Conservation (phyloP, 2,113 vertebrate species). For the Deroptyus accipitrinus region DNA sequence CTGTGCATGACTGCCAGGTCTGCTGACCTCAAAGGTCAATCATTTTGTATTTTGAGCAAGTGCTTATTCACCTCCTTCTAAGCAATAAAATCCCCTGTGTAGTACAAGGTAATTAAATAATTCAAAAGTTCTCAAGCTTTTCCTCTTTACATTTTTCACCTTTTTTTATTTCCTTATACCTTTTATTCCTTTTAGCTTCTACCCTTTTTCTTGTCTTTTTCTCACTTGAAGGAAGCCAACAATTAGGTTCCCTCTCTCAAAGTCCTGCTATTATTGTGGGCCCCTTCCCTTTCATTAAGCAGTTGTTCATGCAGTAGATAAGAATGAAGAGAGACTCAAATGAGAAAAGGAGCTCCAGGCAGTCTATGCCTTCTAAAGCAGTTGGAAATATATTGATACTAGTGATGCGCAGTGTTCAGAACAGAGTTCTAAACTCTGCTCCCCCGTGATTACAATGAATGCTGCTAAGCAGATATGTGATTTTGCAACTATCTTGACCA, state of each 20-base stretch:
- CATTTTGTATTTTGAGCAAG: not conserved
- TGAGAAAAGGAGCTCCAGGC: not conserved
- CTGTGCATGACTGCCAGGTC: not conserved
- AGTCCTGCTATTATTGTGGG: fast-evolving
- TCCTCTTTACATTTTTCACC: not conserved
- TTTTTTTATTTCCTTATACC: not conserved
- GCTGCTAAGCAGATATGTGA: not conserved
- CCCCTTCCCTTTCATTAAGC: not conserved
- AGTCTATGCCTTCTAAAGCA: not conserved
- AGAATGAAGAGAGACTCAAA: not conserved
- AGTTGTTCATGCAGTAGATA: not conserved
- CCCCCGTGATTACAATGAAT: not conserved
- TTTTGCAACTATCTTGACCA: not conserved
- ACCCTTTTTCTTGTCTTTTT: not conserved
- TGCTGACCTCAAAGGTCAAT: not conserved
- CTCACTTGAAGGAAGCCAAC: not conserved
- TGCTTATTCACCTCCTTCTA: not conserved
- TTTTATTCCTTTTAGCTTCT: not conserved
- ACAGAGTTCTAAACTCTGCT: not conserved
- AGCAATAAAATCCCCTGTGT: not conserved
- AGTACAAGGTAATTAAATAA: not conserved
- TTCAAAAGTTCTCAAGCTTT: not conserved
- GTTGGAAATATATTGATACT: not conserved
- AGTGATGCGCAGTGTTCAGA: not conserved
- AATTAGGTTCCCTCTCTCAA: not conserved